Percentiles rank a stretch among this genome's conserved stretches.
These are phyloP conservation scores for Acanthiza pusilla DNA, from an alignment of 2,797 vertebrate genomes.

Conservation along the genomic window DNA sequence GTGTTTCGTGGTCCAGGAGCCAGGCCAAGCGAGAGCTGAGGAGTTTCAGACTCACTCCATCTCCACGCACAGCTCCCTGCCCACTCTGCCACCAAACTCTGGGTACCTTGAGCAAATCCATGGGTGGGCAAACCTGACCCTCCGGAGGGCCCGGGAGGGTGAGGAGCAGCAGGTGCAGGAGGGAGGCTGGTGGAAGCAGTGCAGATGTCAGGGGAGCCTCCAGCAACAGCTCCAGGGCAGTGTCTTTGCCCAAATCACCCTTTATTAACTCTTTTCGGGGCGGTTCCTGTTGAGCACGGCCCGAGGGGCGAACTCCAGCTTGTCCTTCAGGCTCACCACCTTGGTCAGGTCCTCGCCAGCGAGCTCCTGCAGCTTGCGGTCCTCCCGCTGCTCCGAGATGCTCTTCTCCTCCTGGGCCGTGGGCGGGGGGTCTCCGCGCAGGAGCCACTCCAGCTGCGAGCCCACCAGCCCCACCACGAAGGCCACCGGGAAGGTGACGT, in stretches of 20 bases:
- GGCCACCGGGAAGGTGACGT: slow-evolving; percentile 94
- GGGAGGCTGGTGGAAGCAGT: neutral
- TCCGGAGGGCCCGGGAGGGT: accelerated
- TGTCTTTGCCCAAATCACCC: neutral
- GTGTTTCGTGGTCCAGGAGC: neutral
- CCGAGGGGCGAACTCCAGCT: slow-evolving; percentile 90
- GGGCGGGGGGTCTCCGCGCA: slow-evolving; percentile 80
- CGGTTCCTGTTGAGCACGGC: slow-evolving; percentile 94
- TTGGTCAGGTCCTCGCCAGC: slow-evolving; percentile 85
- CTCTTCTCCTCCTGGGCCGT: slow-evolving; percentile 79
- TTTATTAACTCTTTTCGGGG: slow-evolving; percentile 83
- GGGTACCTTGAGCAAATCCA: neutral
- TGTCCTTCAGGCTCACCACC: slow-evolving; percentile 94
- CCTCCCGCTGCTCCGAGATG: slow-evolving; percentile 89
- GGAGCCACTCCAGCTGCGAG: slow-evolving; percentile 92
- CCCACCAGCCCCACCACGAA: slow-evolving; percentile 95
- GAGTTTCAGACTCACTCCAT: neutral
- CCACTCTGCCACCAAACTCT: neutral
- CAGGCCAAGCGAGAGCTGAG: neutral
- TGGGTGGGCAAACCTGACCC: neutral
- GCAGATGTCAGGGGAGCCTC: neutral
- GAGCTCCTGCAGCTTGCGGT: slow-evolving; percentile 89
- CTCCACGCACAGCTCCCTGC: neutral
- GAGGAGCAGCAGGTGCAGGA: neutral
- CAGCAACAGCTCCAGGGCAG: neutral